Conservation (phyloP, 2,888 invertebrate genomes). For the Drosophila koepferae region DNA sequence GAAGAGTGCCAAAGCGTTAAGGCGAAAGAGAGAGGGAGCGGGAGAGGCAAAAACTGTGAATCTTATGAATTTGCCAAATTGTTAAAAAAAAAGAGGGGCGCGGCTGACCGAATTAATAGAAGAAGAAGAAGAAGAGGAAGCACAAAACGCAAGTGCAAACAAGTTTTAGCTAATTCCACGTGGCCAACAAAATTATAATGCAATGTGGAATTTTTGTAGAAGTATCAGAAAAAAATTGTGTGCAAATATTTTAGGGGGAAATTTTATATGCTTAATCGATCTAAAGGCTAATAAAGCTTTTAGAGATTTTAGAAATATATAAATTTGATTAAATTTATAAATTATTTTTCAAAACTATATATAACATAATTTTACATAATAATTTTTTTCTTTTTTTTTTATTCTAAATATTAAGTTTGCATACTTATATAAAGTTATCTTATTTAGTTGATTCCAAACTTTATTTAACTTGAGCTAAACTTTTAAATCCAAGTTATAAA, state of each 20-base stretch:
- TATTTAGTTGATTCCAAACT: no score
- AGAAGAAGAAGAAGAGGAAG: background rate
- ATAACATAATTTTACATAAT: no score
- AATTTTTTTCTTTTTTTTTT: no score
- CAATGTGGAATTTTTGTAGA: background rate
- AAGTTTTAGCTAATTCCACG: background rate
- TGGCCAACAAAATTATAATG: background rate
- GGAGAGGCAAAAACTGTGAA: background rate
- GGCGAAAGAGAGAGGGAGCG: background rate
- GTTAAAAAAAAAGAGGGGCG: constrained; percentile 28
- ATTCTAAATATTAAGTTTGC: no score
- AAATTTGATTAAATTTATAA: no score
- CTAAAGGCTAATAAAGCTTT: no score
- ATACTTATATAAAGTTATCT: no score
- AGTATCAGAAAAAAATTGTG: background rate
- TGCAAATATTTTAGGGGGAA: background rate
- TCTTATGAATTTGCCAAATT: constrained; percentile 16
- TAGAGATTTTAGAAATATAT: no score
- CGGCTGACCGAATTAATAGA: constrained; percentile 21
- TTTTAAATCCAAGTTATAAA: no score
- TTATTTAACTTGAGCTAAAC: no score
- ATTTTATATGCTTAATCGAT: background rate
- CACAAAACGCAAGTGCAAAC: constrained; percentile 3
- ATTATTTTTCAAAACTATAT: no score
- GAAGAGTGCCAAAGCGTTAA: background rate